Conservation (phyloP, 2,797 vertebrate species). For the Falco berigora region DNA sequence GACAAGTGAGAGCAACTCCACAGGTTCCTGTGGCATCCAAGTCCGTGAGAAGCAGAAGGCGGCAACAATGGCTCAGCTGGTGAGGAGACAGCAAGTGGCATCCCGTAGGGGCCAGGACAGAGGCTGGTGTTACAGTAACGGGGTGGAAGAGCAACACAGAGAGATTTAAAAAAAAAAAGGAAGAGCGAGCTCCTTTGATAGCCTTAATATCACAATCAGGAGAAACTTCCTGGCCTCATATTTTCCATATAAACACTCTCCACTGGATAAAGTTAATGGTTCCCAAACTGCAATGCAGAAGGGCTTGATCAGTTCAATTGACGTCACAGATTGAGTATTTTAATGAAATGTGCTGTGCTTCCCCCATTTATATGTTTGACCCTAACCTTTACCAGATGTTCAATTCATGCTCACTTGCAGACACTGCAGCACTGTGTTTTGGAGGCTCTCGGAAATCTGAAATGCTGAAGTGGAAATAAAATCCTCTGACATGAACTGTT, state of each 20-base stretch:
- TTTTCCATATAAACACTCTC: slow-evolving; percentile 77
- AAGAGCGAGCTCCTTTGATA: slow-evolving; percentile 58
- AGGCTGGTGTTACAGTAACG: background rate
- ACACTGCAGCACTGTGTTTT: slow-evolving; percentile 28
- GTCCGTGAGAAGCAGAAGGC: background rate
- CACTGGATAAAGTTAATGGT: slow-evolving; percentile 66
- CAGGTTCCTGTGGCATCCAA: background rate
- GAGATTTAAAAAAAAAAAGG: background rate
- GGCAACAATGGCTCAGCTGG: background rate
- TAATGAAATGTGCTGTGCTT: slow-evolving; percentile 65
- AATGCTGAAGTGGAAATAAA: slow-evolving; percentile 46
- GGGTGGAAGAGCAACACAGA: background rate
- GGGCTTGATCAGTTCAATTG: slow-evolving; percentile 71
- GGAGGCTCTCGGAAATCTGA: slow-evolving; percentile 39
- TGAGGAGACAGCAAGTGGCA: background rate
- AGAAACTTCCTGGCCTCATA: slow-evolving; percentile 76
- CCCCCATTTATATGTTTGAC: slow-evolving; percentile 74
- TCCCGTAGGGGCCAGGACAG: background rate
- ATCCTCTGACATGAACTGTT: background rate
- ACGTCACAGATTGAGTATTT: slow-evolving; percentile 71
- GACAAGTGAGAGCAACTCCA: background rate
- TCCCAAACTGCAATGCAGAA: slow-evolving; percentile 60
- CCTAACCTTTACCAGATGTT: slow-evolving; percentile 81
- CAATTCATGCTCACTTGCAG: slow-evolving; percentile 29
- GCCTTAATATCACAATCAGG: slow-evolving; percentile 68